Evolutionary conservation across 2,888 invertebrate genomes (phyloP), one percentile per base, ranked within the genome.

Genomic region (Melikaiella ostensackeni): DNA sequence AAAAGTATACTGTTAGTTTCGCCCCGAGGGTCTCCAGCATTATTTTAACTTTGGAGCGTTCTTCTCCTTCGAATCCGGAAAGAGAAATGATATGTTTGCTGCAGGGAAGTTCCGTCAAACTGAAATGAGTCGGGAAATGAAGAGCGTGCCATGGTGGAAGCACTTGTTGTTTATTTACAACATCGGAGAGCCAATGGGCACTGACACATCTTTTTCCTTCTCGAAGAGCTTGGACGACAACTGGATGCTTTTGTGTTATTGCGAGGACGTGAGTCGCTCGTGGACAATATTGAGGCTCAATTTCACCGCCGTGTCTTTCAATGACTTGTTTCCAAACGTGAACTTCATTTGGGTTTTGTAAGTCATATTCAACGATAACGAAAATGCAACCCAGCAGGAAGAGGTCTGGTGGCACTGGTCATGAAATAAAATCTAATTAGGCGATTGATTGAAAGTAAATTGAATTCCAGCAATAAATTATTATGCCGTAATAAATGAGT

Each of bases 361-460:
- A 93, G 81, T 96, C 96, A 88, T 97, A 97, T 87, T 97, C 97
- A 83, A 96, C 95, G 81, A 97, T 96, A 81, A 96, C 96, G 90
- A 99, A 99, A 50, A 98, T 96, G 91, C 98, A 99, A 9, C 98
- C 99, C 46, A 98, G 92, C 64, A 99, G 92, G 92, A 98, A 98
- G 76, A 98, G 92, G 86, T 98, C 97, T 0, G 96, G 95, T 13
- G 98, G 98, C 82, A 97, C 93, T 92, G 86, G 66, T 80, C 81
- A 75, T 9, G 1, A 24, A 77, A 24, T 27, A 46, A 24, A 75
- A 73, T 70, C 21, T 8, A 30, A 9, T 30, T 30, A 30, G 30
- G 30, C 30, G 30, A 30, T 30, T 2, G 30, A 30, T 30, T 30
- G 4, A 35, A 35, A 35, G 35, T 35, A 62, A 63, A 63, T 63